phyloP scores from a whole-genome alignment of 2,113 vertebrate genomes.

The Noctilio leporinus region DNA sequence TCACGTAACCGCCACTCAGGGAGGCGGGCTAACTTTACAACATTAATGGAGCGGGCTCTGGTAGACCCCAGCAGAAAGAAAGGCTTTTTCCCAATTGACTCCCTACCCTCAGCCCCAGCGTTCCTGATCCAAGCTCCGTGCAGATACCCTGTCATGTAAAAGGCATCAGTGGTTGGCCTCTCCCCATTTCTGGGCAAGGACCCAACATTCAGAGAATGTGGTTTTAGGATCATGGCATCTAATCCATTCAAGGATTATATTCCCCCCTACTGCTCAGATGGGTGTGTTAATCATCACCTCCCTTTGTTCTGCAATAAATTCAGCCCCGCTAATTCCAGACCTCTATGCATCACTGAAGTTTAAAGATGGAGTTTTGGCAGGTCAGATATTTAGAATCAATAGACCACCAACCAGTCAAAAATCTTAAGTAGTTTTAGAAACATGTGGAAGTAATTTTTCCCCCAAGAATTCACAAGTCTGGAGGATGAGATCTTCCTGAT shows the following conservation, averaged over 20 bases:
- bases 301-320: conserved; percentile 73
- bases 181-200: conserved; percentile 63
- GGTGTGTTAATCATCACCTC: conserved; percentile 66
- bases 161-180: conserved; percentile 61
- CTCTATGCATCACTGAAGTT: conserved; percentile 65
- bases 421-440: conserved; percentile 58
- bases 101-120: background rate
- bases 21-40: background rate
- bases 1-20: background rate
- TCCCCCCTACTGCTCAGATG: conserved; percentile 53
- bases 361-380: conserved; percentile 72
- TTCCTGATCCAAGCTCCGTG: conserved; percentile 33
- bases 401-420: conserved; percentile 73
- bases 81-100: background rate
- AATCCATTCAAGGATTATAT: conserved; percentile 70
- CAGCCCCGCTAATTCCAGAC: conserved; percentile 60
- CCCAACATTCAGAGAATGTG: conserved; percentile 67
- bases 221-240: conserved; percentile 70
- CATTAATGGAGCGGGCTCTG: background rate
- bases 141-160: conserved; percentile 57
- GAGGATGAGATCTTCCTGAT: conserved; percentile 66
- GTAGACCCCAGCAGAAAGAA: background rate
- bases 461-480: conserved; percentile 66
- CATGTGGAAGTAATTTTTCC: conserved; percentile 72
- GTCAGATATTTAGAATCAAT: conserved; percentile 66